Base-by-base conservation (phyloP, 2,888 invertebrate genomes). In the Seira sanloemensis region DNA sequence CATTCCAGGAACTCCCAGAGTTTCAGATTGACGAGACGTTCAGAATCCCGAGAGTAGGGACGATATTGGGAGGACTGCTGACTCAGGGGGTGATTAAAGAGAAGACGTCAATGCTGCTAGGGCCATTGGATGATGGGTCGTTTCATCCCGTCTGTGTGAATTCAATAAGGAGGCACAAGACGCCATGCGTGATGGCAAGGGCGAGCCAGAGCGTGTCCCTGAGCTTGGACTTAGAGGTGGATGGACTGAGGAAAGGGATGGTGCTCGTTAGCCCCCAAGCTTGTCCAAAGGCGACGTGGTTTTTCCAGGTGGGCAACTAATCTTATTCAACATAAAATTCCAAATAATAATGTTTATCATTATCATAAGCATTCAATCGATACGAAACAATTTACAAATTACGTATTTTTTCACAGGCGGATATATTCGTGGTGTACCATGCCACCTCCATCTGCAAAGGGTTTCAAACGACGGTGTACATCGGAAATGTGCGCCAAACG, bases 21-120 rank as follows among this genome's bases (percentile, higher is more conserved):
- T 98, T 98, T 91, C 97, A 98, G 93, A 96, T 99, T 65, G 98
- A 99, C 91, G 98, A 98, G 92, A 96, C 96, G 12, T 97, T 97
- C 88, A 94, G 95, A 90, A 96, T 97, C 18, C 95, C 95, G 0
- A 96, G 96, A 88, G 93, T 95, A 0, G 96, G 96, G 0, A 95
- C 96, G 7, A 96, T 97, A 25, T 94, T 97, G 0, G 97, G 97
- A 0, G 97, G 97, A 0, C 92, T 97, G 7, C 91, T 98, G 66
- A 94, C 95, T 0, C 95, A 95, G 90, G 99, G 99, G 0, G 94
- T 95, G 23, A 94, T 99, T 50, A 94, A 94, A 25, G 97, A 98
- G 91, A 96, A 96, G 19, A 92, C 93, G 76, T 89, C 90, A 4
- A 90, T 93, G 65, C 88, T 92, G 85, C 87, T 93, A 5, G 94